Percentiles rank a stretch among this genome's conserved stretches.
Evolutionary conservation across 37 sponge, comb jelly and placozoan genomes (phyloP).

Genomic region (Geodia barretti): DNA sequence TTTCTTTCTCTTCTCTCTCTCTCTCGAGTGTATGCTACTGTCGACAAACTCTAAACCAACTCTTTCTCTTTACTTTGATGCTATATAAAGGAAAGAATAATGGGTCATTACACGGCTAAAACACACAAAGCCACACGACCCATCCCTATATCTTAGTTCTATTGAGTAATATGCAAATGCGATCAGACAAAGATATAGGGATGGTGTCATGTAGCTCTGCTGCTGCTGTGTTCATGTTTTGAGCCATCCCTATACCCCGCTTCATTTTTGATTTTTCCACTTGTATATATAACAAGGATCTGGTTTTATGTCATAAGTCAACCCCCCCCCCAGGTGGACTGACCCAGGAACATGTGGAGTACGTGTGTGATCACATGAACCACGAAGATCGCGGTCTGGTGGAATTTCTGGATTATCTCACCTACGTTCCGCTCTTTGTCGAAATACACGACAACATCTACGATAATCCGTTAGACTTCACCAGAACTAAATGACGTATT

Average conservation of each 20-base stretch:
- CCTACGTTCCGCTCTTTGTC: slow-evolving; percentile 90
- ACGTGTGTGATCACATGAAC: slow-evolving; percentile 75
- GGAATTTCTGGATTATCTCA: slow-evolving; percentile 90
- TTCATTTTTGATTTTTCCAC: background rate
- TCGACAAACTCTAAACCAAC: background rate
- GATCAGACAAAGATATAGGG: no score
- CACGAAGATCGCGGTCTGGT: slow-evolving; percentile 69
- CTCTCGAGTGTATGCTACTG: no score
- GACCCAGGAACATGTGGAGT: slow-evolving; percentile 75
- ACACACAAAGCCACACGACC: no score
- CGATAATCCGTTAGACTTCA: slow-evolving; percentile 82
- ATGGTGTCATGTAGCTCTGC: no score
- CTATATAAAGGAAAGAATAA: no score
- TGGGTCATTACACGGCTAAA: no score
- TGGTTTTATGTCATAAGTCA: no score
- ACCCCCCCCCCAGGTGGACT: no score
- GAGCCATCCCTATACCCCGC: background rate
- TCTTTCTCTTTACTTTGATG: background rate
- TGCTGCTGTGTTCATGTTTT: no score
- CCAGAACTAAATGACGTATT: slow-evolving; percentile 80
- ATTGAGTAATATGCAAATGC: no score
- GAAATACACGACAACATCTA: slow-evolving; percentile 88
- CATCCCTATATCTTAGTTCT: no score
- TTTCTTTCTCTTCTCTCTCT: background rate
- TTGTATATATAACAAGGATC: no score